Evolutionary conservation across 2,113 vertebrate genomes (phyloP), one percentile per base, ranked within the genome.

Genomic region (Carassius auratus): DNA sequence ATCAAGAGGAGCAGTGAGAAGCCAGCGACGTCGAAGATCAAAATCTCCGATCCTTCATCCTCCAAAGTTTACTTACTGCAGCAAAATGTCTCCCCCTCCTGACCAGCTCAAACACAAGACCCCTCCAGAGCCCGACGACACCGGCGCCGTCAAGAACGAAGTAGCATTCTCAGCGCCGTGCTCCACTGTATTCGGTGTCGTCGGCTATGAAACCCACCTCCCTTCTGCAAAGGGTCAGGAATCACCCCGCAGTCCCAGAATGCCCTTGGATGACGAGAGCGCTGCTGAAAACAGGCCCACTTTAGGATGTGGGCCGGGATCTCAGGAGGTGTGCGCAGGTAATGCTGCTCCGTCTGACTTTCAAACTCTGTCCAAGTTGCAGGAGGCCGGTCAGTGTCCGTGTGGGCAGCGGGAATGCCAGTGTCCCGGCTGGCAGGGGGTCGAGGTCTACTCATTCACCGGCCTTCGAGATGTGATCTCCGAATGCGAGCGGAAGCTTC

Each of bases 1-100:
- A 4, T 95, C 95, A 1, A 92, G 96, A 93, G 97, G 96, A 86
- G 90, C 87, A 3, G 93, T 93, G 76, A 95, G 97, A 91, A 96
- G 93, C 17, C 98, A 97, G 91, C 95, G 97, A 13, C 95, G 96
- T 12, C 94, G 98, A 12, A 93, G 97, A 77, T 99, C 98, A 73
- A 98, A 99, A 92, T 99, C 98, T 83, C 98, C 98, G 0, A 96
- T 99, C 87, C 96, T 99, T 86, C 97, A 98, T 81, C 97, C 97
- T 55, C 96, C 98, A 0, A 99, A 96, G 89, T 99, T 99, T 86
- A 97, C 97, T 78, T 98, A 99, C 85, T 97, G 97, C 93, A 96
- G 96, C 92, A 88, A 95, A 3, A 55, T 95, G 0, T 85, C 94
- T 26, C 84, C 95, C 57, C 36, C 92, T 0, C 92, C 93, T 87